These are phyloP conservation scores for Actinopyga echinites DNA, from an alignment of 53 echinoderm and acorn worm genomes.

Conservation along the genomic window DNA sequence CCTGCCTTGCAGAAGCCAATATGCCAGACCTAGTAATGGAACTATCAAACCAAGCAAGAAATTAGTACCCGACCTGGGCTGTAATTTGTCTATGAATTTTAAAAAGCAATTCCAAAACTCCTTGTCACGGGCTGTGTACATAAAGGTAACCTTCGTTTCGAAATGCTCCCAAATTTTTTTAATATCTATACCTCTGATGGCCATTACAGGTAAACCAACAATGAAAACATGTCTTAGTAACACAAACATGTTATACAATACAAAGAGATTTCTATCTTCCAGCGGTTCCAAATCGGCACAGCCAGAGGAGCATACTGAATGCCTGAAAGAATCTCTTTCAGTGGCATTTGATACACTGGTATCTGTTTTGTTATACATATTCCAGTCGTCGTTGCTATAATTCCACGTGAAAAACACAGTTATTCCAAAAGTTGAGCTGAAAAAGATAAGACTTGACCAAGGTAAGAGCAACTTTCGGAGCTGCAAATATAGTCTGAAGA, in stretches of 20 bases:
- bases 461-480: neutral
- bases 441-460: neutral
- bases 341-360: too few relatives aligned
- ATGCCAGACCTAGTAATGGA: neutral
- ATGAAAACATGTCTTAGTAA: neutral
- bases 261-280: neutral
- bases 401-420: conserved; percentile 13
- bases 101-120: neutral
- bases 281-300: neutral
- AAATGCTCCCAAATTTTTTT: neutral
- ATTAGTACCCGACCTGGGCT: neutral
- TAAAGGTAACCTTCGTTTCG: neutral
- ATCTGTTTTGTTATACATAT: too few relatives aligned
- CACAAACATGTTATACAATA: neutral
- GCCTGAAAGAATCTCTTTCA: too few relatives aligned
- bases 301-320: neutral
- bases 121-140: neutral
- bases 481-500: neutral
- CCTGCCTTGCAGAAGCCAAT: neutral
- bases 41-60: neutral
- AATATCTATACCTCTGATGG: neutral
- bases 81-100: neutral
- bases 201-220: neutral
- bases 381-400: neutral
- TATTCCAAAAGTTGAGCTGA: conserved; percentile 2